Conservation (phyloP, 2,888 invertebrate genomes). For the Thereva unica region DNA sequence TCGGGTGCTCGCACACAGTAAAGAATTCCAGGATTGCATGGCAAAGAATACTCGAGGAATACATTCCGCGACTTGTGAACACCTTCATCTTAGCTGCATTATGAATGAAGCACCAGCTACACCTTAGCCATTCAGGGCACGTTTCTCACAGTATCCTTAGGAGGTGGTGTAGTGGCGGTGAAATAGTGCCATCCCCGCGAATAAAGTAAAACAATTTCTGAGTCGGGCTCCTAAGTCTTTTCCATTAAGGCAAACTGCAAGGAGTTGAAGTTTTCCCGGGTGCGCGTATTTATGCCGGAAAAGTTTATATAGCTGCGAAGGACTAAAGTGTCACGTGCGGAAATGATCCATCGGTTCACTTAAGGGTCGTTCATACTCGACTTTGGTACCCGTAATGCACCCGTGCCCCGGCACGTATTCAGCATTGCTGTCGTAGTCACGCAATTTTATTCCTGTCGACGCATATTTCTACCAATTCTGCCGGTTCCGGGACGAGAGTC, state of each 20-base stretch:
- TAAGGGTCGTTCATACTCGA: constrained; percentile 6
- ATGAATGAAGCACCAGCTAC: constrained; percentile 8
- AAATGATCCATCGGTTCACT: constrained; percentile 28
- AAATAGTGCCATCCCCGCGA: constrained; percentile 19
- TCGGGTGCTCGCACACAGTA: background rate
- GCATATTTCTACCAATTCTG: constrained; percentile 12
- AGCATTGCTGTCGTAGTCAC: constrained; percentile 13
- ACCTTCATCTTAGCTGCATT: constrained; percentile 2
- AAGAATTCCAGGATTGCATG: background rate
- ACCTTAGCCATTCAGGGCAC: constrained; percentile 18
- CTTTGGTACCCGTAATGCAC: constrained; percentile 11
- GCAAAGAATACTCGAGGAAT: background rate
- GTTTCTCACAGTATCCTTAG: background rate
- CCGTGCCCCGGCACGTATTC: constrained; percentile 13
- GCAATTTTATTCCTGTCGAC: constrained; percentile 25
- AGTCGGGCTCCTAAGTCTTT: constrained; percentile 9
- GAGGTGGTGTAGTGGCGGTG: background rate
- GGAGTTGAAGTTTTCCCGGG: background rate
- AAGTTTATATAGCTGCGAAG: constrained; percentile 16
- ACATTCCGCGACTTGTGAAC: background rate
- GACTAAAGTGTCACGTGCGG: constrained; percentile 29
- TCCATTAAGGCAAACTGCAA: constrained; percentile 8
- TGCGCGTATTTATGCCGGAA: constrained; percentile 7
- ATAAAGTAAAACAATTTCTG: constrained; percentile 26
- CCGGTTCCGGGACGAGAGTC: background rate